Percentiles rank a stretch among this genome's conserved stretches.
phyloP scores from a whole-genome alignment of 2,113 vertebrate species.

The Cryptomyrus ogoouensis region DNA sequence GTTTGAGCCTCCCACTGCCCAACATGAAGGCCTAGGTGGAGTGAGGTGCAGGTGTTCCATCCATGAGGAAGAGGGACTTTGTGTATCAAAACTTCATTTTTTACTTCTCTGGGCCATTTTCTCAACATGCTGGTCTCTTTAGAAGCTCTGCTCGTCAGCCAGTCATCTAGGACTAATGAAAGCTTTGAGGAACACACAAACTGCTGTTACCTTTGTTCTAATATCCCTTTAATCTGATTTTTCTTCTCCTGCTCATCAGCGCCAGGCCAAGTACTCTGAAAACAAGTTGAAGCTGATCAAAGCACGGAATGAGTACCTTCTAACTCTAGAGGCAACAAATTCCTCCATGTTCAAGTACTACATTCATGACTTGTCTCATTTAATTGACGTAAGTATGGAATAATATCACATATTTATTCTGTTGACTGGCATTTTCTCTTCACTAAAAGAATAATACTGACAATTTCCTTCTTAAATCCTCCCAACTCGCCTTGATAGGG shows the following conservation, averaged over 20 bases:
- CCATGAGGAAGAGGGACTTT: neutral
- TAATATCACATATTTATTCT: neutral
- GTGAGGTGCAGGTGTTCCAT: neutral
- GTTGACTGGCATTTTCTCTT: neutral
- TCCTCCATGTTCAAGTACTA: conserved; percentile 97
- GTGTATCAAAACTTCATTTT: neutral
- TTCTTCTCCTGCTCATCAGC: conserved; percentile 55
- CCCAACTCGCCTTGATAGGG: neutral
- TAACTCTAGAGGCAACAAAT: conserved; percentile 95
- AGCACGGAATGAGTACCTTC: conserved; percentile 92
- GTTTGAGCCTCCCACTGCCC: neutral
- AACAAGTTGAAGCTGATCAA: conserved; percentile 98
- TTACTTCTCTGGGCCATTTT: neutral
- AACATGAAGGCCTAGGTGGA: neutral
- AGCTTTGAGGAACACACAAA: neutral
- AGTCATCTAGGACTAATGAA: neutral
- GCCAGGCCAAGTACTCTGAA: conserved; percentile 97
- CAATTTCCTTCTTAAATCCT: neutral
- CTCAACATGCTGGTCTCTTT: neutral
- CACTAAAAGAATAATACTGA: neutral
- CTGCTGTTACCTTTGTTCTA: neutral
- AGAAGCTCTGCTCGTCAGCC: neutral
- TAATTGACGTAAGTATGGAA: conserved; percentile 87
- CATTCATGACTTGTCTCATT: conserved; percentile 93
- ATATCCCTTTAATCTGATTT: neutral